phyloP scores from a whole-genome alignment of 2,888 invertebrate genomes.

The Phanerotoma sp. region DNA sequence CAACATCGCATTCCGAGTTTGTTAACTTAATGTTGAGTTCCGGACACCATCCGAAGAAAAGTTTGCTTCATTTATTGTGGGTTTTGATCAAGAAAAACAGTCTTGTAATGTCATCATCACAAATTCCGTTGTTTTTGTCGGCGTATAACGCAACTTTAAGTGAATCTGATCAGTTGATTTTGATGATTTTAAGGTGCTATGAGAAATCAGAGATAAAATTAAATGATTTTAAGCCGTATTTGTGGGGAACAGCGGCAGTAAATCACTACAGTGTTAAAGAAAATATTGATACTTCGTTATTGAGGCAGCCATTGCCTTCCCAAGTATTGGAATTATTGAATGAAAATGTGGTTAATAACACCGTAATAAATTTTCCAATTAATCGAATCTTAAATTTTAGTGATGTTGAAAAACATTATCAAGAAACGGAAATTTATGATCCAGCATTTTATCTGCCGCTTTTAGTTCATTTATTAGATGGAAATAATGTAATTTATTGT shows the following conservation, averaged over 20 bases:
- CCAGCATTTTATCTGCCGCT: slow-evolving; percentile 80
- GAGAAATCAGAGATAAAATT: slow-evolving; percentile 69
- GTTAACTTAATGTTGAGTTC: slow-evolving; percentile 66
- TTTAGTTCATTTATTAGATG: slow-evolving; percentile 72
- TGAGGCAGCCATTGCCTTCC: slow-evolving; percentile 71
- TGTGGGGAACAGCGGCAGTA: slow-evolving; percentile 82
- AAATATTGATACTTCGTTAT: slow-evolving; percentile 62
- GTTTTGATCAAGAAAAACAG: slow-evolving; percentile 66
- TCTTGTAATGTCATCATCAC: slow-evolving; percentile 66
- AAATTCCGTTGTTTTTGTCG: slow-evolving; percentile 75
- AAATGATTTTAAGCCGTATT: slow-evolving; percentile 72
- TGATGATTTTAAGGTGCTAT: slow-evolving; percentile 67
- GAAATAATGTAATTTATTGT: slow-evolving; percentile 73
- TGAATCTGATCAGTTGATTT: slow-evolving; percentile 69
- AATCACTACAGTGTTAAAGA: slow-evolving; percentile 73
- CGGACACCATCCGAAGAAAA: slow-evolving; percentile 33
- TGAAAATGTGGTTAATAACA: slow-evolving; percentile 65
- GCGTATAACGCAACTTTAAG: slow-evolving; percentile 75
- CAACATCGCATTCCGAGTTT: slow-evolving; percentile 76
- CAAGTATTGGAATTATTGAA: slow-evolving; percentile 75
- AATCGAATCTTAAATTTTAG: slow-evolving; percentile 59
- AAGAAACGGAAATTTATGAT: slow-evolving; percentile 75
- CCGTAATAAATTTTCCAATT: slow-evolving; percentile 72
- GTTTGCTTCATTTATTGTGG: slow-evolving; percentile 67
- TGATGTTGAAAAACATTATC: too few species aligned